These are phyloP conservation scores for Silvanus unidentatus DNA, from an alignment of 2,888 invertebrate species.

Conservation along the genomic window DNA sequence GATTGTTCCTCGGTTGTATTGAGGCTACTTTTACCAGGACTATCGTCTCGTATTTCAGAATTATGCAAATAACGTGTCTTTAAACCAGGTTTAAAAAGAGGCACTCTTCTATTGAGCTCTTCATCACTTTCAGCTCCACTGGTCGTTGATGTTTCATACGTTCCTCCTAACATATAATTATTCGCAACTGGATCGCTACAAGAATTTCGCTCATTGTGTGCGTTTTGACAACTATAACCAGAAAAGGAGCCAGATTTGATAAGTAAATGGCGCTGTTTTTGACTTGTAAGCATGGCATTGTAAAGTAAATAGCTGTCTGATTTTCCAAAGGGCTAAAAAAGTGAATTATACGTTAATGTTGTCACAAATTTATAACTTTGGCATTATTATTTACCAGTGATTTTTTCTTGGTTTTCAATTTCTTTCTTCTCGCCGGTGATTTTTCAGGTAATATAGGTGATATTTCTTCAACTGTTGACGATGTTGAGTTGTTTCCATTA, in stretches of 20 bases:
- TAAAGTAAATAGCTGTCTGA: conserved; percentile 28
- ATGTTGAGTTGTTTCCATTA: conserved; percentile 47
- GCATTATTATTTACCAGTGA: conserved; percentile 21
- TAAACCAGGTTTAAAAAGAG: conserved; percentile 63
- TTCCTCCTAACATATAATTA: conserved; percentile 14
- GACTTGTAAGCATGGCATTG: conserved; percentile 15
- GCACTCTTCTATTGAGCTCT: conserved; percentile 47
- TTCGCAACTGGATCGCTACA: conserved; percentile 59
- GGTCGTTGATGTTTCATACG: conserved; percentile 57
- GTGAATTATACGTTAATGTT: conserved; percentile 6
- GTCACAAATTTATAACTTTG: conserved; percentile 5
- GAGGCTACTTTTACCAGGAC: conserved; percentile 52
- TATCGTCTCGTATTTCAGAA: conserved; percentile 41
- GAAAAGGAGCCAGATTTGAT: conserved; percentile 73
- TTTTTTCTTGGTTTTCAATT: conserved; percentile 37
- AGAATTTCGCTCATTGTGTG: conserved; percentile 50
- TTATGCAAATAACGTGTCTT: conserved; percentile 36
- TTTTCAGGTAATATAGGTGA: conserved; percentile 48
- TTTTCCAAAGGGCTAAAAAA: conserved; percentile 29
- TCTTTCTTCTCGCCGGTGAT: conserved; percentile 37
- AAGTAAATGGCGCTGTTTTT: conserved; percentile 36
- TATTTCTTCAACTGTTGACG: conserved; percentile 52
- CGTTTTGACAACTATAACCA: conserved; percentile 48
- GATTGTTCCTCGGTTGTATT: conserved; percentile 68
- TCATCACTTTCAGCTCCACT: conserved; percentile 67